Evolutionary conservation across 2,113 vertebrate species (phyloP), one percentile per base, ranked within the genome.

Genomic region (Cyrtonyx montezumae): DNA sequence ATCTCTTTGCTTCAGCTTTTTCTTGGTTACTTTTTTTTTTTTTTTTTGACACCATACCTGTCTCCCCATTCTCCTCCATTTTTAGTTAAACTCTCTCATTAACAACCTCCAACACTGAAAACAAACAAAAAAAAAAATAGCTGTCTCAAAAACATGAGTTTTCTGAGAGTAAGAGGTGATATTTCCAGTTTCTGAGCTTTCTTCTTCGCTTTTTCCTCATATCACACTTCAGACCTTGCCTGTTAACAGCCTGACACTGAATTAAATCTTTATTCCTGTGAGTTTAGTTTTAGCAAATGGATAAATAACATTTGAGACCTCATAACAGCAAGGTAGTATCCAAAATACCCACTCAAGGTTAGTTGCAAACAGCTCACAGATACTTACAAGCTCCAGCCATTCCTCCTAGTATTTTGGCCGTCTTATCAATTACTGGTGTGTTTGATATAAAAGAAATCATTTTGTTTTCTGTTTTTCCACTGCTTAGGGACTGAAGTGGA

Each of bases 111-210:
- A 84, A 28, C 10, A 53, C 8, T 58, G 19, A 20, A 51, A 78
- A 74, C 90, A 16, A 15, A 14, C n/a, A n/a, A n/a, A n/a, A n/a
- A 18, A 15, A 14, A 17, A 32, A 43, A 32, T 48, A 42, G 8
- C 2, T 49, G 23, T 68, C 43, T 67, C 23, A 45, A 67, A 85
- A 63, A 0, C 2, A 45, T 10, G 1, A 1, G 0, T 13, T 46
- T 81, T 10, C 56, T 37, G 23, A 3, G 2, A 16, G 15, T 68
- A 59, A 77, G n/a, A 62, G 13, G 36, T 40, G 23, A 18, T 55
- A 20, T 40, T 88, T 76, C 56, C 43, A 32, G 5, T 22, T 73
- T 85, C 36, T 51, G 10, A 79, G 42, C n/a, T 36, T 67, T 42
- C 3, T n/a, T 0, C 15, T 32, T 20, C 22, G 7, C 20, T 62